Evolutionary conservation across 2,113 vertebrate genomes (phyloP).

Genomic region (Sinocyclocheilus maitianheensis): DNA sequence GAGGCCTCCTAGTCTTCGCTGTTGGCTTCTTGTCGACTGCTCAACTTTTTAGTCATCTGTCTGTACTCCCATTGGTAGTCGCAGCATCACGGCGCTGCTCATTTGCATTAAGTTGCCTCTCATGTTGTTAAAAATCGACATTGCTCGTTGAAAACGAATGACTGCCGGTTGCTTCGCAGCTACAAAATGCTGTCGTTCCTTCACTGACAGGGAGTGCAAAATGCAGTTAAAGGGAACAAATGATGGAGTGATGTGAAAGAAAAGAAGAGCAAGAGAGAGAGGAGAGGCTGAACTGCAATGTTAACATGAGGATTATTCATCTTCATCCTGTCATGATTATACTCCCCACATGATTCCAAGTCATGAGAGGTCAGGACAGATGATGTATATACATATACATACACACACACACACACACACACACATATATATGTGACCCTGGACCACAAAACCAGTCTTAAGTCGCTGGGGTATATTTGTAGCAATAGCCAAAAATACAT

Average conservation of each 20-base stretch:
- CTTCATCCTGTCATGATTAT: conserved; percentile 13
- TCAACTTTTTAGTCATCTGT: not conserved
- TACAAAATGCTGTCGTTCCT: not conserved
- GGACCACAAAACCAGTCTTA: too few relatives aligned
- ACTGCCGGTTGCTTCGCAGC: not conserved
- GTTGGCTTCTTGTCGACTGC: not conserved
- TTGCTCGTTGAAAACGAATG: not conserved
- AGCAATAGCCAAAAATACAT: too few relatives aligned
- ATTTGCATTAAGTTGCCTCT: conserved; percentile 19
- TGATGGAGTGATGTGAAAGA: not conserved
- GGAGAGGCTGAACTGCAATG: not conserved
- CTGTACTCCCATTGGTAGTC: not conserved
- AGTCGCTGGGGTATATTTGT: too few relatives aligned
- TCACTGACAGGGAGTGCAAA: not conserved
- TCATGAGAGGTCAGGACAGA: not conserved
- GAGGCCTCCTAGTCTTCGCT: not conserved
- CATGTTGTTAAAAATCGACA: not conserved
- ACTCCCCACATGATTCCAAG: not conserved
- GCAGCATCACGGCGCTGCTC: not conserved
- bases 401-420: too few relatives aligned
- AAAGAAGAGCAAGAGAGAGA: not conserved
- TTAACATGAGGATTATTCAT: conserved; percentile 34
- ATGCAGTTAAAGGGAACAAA: not conserved
- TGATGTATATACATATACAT: too few relatives aligned
- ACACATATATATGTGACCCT: too few relatives aligned